Evolutionary conservation across 1,140 invertebrate species (phyloP), one percentile per base, ranked within the genome.

Genomic region (Bombus sylvicola): DNA sequence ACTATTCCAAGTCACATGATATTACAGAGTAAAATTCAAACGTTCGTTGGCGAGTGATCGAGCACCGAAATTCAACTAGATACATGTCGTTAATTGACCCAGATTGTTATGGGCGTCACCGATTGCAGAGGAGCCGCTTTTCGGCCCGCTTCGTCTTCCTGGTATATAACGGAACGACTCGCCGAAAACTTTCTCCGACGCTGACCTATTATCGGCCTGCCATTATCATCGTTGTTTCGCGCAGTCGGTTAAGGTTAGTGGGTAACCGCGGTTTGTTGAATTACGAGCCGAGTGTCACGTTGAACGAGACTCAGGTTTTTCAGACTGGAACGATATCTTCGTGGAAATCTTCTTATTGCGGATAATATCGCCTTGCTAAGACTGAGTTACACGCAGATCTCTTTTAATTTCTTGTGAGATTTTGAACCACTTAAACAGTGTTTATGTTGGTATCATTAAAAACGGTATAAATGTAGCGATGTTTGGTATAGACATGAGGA

Each of bases 151-250:
- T 71, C 41, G 43, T 62, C 83, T 81, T 73, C 69, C 69, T 34
- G 43, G 39, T 76, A 76, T 47, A 76, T 82, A 82, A 86, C 85
- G 80, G 85, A 85, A 73, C 68, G 78, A 75, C 84, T 73, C 47
- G 71, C 39, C 73, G 78, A 84, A 86, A 86, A 86, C 85, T 86
- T 86, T 86, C 85, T 43, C 80, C 72, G 77, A 71, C 66, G 71
- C 34, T 81, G 83, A 86, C 85, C 80, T 66, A 86, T 86, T 84
- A 84, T 79, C 64, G 31, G 6, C 2, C 15, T 41, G 66, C 47
- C 66, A 81, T 80, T 62, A 85, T 80, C 39, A 66, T 85, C 76
- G 41, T 43, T 18, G 83, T 78, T 79, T 81, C 76, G 34, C 68
- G 68, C 9, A 41, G 22, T 77, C 64, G 77, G 83, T 73, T 85